phyloP scores from a whole-genome alignment of 30 jellyfish, hydroid and myxozoan species.

The Mastigias papua region DNA sequence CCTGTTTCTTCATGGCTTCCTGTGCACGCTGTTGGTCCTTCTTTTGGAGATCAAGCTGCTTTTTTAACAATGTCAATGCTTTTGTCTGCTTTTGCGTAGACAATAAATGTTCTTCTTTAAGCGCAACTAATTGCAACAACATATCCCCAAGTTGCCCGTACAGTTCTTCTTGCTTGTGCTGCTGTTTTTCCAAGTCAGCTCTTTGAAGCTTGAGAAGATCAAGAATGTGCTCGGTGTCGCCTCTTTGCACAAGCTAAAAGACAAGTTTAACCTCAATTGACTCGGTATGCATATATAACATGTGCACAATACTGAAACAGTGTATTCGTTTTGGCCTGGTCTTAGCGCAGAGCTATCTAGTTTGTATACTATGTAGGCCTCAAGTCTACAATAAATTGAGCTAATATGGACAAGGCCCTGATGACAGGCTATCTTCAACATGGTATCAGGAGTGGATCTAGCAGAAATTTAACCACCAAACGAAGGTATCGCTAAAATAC shows the following conservation, averaged over 20 bases:
- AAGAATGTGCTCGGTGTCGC: conserved; percentile 65
- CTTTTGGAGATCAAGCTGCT: conserved; percentile 81
- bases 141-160: conserved; percentile 82
- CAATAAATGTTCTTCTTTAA: conserved; percentile 86
- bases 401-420: too few species aligned
- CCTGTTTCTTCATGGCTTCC: conserved; percentile 67
- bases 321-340: too few species aligned
- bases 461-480: too few species aligned
- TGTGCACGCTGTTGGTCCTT: conserved; percentile 83
- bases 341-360: too few species aligned
- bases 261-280: too few species aligned
- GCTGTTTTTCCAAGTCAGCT: conserved; percentile 79
- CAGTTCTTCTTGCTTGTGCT: conserved; percentile 83
- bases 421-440: too few species aligned
- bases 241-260: conserved; percentile 60
- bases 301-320: too few species aligned
- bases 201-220: conserved; percentile 71
- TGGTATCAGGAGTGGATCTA: too few species aligned
- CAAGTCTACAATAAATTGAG: too few species aligned
- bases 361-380: too few species aligned
- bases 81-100: conserved; percentile 90
- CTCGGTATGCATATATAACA: too few species aligned
- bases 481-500: too few species aligned
- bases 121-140: conserved; percentile 81
- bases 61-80: conserved; percentile 81